These are phyloP conservation scores for Hipparchia sbordonii DNA, from an alignment of 2,888 invertebrate species.

Conservation along the genomic window DNA sequence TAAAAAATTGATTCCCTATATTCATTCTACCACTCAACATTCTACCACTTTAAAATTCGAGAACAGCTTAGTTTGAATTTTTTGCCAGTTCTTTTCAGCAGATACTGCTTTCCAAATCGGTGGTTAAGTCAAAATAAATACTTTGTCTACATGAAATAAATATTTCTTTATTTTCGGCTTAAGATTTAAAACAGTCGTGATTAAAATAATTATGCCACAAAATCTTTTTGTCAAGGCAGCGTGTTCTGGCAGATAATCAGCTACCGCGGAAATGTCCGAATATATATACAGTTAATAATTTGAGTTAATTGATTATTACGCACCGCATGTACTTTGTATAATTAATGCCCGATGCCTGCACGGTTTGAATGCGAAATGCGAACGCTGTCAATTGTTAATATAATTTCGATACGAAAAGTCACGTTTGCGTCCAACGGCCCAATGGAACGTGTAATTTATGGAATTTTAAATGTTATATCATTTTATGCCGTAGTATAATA, in stretches of 20 bases:
- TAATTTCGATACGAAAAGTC: conserved; percentile 44
- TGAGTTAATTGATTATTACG: conserved; percentile 27
- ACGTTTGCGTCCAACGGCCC: conserved; percentile 35
- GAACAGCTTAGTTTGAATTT: too few relatives aligned
- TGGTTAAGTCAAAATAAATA: too few relatives aligned
- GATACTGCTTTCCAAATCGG: too few relatives aligned
- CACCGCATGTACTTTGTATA: conserved; percentile 17
- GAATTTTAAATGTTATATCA: conserved; percentile 23
- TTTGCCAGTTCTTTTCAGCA: too few relatives aligned
- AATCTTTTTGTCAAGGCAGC: background rate
- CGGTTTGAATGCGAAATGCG: conserved; percentile 34
- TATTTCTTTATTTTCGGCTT: too few relatives aligned
- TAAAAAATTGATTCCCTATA: too few relatives aligned
- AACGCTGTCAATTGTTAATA: conserved; percentile 37
- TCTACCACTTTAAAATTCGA: too few relatives aligned
- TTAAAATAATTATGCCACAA: too few relatives aligned
- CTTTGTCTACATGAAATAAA: too few relatives aligned
- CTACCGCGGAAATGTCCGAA: conserved; percentile 4
- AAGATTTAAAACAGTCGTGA: too few relatives aligned
- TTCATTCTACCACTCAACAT: too few relatives aligned
- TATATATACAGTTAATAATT: conserved; percentile 16
- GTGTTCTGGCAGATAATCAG: background rate
- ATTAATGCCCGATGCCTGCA: conserved; percentile 24
- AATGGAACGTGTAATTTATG: conserved; percentile 29
- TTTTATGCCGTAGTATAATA: conserved; percentile 8